These are phyloP conservation scores for Ornithorhynchus anatinus DNA, from an alignment of 2,113 vertebrate species.

Conservation along the genomic window DNA sequence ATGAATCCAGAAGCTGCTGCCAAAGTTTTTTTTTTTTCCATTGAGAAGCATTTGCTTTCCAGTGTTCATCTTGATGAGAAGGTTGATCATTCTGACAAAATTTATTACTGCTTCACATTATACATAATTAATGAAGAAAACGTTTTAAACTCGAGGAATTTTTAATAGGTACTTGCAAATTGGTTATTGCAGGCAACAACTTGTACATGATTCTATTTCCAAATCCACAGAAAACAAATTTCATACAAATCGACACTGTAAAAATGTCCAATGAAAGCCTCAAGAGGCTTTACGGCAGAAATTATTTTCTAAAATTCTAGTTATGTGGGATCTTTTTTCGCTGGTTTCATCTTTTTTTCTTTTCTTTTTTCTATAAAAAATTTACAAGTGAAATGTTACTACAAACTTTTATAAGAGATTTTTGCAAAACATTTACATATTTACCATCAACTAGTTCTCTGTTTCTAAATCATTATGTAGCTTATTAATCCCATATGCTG, in stretches of 20 bases:
- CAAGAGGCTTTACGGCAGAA: conserved; percentile 94
- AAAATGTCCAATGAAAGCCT: conserved; percentile 97
- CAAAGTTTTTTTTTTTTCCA: conserved; percentile 55
- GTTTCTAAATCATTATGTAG: conserved; percentile 82
- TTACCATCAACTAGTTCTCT: conserved; percentile 82
- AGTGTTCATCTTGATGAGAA: conserved; percentile 56
- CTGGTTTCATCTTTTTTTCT: conserved; percentile 45
- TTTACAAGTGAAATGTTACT: conserved; percentile 99
- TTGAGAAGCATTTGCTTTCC: conserved; percentile 65
- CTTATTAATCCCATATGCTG: conserved; percentile 83
- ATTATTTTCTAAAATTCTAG: conserved; percentile 94
- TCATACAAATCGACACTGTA: conserved; percentile 98
- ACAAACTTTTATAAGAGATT: conserved; percentile 88
- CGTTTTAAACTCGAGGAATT: conserved; percentile 79
- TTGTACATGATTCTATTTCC: conserved; percentile 82
- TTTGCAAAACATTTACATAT: conserved; percentile 84
- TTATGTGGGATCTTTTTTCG: conserved; percentile 79
- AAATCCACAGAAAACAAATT: conserved; percentile 92
- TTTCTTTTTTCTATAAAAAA: conserved; percentile 87
- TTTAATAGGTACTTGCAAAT: conserved; percentile 95
- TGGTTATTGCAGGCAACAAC: conserved; percentile 93
- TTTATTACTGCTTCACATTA: conserved; percentile 68
- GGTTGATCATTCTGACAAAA: conserved; percentile 63
- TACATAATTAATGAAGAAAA: conserved; percentile 76
- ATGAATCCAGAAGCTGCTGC: conserved; percentile 57